phyloP scores from a whole-genome alignment of 2,888 invertebrate species.

The Rhagonycha lutea region DNA sequence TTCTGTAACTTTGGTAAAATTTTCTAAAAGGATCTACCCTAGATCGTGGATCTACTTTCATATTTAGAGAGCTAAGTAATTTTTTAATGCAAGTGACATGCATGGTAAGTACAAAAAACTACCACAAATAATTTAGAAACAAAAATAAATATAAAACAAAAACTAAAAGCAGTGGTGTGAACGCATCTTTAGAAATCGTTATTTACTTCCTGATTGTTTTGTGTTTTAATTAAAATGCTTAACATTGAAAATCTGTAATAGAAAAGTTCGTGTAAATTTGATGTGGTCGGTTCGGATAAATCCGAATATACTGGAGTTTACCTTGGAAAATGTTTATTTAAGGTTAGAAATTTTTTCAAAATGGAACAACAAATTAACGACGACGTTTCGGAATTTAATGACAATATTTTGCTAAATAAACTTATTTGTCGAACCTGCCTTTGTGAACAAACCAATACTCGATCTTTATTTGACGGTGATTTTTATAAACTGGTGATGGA shows the following conservation, averaged over 20 bases:
- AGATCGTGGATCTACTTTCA: too few species aligned
- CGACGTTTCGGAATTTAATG: neutral
- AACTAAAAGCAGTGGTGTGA: neutral
- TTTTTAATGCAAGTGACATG: neutral
- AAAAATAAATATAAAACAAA: neutral
- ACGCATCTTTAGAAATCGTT: neutral
- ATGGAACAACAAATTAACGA: neutral
- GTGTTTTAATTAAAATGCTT: neutral
- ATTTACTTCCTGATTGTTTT: neutral
- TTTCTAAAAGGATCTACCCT: too few species aligned
- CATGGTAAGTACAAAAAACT: neutral
- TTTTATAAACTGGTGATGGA: slow-evolving; percentile 44
- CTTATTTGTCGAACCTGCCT: slow-evolving; percentile 42
- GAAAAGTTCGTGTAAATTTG: neutral
- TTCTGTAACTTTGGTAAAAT: too few species aligned
- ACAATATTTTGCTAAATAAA: neutral
- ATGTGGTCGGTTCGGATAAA: neutral
- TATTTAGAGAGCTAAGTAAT: too few species aligned
- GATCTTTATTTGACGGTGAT: slow-evolving; percentile 41
- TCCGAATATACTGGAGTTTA: neutral
- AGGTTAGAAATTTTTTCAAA: neutral
- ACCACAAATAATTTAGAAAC: neutral
- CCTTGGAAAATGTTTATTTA: neutral
- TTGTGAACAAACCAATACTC: slow-evolving; percentile 38
- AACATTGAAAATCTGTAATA: neutral